phyloP scores from a whole-genome alignment of 2,113 vertebrate species.

The Bufo gargarizans region DNA sequence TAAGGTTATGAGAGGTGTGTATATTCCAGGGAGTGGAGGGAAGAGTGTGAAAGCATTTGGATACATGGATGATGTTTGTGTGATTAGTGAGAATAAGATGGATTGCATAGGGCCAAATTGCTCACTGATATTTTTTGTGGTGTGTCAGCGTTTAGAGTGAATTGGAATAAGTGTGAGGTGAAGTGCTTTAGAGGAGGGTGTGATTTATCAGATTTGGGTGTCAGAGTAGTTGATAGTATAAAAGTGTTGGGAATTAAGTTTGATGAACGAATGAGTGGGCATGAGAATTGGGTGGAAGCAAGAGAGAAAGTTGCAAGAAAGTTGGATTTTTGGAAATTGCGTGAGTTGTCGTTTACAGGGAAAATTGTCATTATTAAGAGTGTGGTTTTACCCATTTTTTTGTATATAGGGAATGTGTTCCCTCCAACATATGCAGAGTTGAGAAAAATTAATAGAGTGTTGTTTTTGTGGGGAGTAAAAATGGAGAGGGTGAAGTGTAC shows the following conservation, averaged over 20 bases:
- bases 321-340: neutral
- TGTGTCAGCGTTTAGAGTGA: too few species aligned
- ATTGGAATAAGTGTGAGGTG: too few species aligned
- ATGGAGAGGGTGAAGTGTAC: neutral
- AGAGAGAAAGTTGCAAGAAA: neutral
- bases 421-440: neutral
- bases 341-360: neutral
- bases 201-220: neutral
- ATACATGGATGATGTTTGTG: neutral
- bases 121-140: too few species aligned
- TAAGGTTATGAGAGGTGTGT: neutral
- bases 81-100: too few species aligned
- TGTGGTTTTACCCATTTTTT: neutral
- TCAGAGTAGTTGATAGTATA: neutral
- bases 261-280: neutral
- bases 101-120: too few species aligned
- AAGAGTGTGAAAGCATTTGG: neutral
- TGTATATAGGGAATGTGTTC: neutral
- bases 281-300: neutral
- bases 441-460: too few species aligned
- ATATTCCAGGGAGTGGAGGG: neutral
- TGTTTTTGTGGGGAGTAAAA: too few species aligned
- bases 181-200: too few species aligned
- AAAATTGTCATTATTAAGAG: neutral
- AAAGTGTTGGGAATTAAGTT: neutral